Conservation (phyloP, 2,797 vertebrate genomes). For the Manis javanica region DNA sequence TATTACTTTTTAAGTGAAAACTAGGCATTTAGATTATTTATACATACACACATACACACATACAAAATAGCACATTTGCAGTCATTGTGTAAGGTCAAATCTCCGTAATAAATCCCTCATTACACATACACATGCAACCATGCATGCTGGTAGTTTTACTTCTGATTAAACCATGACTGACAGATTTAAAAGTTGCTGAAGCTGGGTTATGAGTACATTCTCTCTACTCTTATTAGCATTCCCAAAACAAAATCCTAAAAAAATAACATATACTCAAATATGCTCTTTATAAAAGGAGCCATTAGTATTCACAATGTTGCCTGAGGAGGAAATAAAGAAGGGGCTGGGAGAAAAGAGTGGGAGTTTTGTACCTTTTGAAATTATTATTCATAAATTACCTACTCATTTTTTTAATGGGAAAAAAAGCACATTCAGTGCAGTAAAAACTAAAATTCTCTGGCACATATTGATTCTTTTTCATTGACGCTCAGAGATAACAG, state of each 20-base stretch:
- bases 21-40: neutral
- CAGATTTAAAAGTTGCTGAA: neutral
- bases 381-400: neutral
- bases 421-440: neutral
- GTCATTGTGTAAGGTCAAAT: neutral
- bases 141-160: neutral
- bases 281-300: neutral
- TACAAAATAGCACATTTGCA: neutral
- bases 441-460: neutral
- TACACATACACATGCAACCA: neutral
- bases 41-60: neutral
- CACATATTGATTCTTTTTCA: neutral
- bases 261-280: neutral
- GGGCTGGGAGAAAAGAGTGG: neutral
- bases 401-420: neutral
- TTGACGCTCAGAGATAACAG: neutral
- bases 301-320: neutral
- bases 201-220: neutral
- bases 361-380: neutral
- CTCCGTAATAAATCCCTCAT: neutral
- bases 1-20: conserved; percentile 9
- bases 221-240: neutral
- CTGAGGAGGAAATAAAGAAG: neutral
- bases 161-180: neutral
- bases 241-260: neutral